Percentiles rank a stretch among this genome's conserved stretches.
Evolutionary conservation across 1,140 invertebrate genomes (phyloP).

Genomic region (Homalodisca vitripennis): DNA sequence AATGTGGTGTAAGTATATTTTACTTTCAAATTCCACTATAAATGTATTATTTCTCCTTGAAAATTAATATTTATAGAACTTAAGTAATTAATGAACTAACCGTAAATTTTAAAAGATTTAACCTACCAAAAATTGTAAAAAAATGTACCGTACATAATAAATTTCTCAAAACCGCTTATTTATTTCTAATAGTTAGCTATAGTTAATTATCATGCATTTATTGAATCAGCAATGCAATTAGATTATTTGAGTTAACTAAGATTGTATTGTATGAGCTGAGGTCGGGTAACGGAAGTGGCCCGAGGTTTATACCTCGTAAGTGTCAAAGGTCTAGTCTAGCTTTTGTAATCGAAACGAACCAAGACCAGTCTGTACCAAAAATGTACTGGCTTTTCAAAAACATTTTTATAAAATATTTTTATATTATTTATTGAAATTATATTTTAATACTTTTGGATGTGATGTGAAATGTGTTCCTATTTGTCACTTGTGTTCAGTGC

Average conservation of each 20-base stretch:
- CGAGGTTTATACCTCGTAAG: not conserved
- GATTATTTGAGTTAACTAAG: not conserved
- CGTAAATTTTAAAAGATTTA: too few relatives aligned
- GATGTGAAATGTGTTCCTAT: slow-evolving; percentile 15
- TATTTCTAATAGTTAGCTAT: too few relatives aligned
- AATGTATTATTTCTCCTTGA: too few relatives aligned
- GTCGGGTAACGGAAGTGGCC: not conserved
- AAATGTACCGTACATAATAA: too few relatives aligned
- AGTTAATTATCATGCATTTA: too few relatives aligned
- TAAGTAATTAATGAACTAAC: too few relatives aligned
- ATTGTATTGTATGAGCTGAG: not conserved
- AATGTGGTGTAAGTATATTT: too few relatives aligned
- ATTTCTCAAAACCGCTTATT: too few relatives aligned
- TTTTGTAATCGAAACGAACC: not conserved
- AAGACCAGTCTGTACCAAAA: not conserved
- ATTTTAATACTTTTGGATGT: slow-evolving; percentile 10
- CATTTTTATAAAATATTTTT: slow-evolving; percentile 8
- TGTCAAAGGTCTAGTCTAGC: not conserved
- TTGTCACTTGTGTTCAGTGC: slow-evolving; percentile 5
- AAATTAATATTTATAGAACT: too few relatives aligned
- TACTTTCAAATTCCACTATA: too few relatives aligned
- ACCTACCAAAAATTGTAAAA: too few relatives aligned
- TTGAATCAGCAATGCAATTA: not conserved
- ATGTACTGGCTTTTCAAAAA: too few relatives aligned
- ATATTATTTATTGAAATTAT: slow-evolving; percentile 16